Evolutionary conservation across 2,797 vertebrate species (phyloP), one percentile per base, ranked within the genome.

Genomic region (Eidolon dupreanum): DNA sequence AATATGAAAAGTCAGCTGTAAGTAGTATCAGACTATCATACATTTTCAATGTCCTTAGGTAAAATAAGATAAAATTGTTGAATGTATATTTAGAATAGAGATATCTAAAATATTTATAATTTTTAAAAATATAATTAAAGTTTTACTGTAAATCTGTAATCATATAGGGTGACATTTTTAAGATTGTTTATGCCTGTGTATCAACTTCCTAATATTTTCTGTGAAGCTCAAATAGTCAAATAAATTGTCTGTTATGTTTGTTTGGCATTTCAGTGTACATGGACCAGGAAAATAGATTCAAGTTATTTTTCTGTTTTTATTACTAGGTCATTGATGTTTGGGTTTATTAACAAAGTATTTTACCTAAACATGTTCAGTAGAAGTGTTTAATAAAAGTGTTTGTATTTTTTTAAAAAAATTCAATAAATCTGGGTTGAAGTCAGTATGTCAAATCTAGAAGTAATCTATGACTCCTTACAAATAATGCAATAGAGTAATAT

Each of bases 261-360:
- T 78, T 87, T 95, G 90, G 3, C 38, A 59, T 93, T 94, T 90
- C 31, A 88, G 6, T 65, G 13, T 94, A 7, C 93, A 19, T 90
- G 20, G 24, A 59, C 28, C 43, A 78, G 89, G 90, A 95, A 96
- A 93, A 82, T 93, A 95, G 51, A 93, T 81, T 86, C 16, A 77
- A 57, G 78, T 93, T 88, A 79, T 70, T 93, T 82, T 79, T 63
- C n/a, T 22, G 8, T 86, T 93, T 96, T 95, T 88, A 82, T 81
- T 86, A 55, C 5, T 68, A 43, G 26, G 19, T 95, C 41, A 88
- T 33, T 93, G 61, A 65, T 83, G 78, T 68, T 96, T 97, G 59
- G 63, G 36, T 81, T 89, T 96, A 74, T 85, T 92, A 96, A 79
- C 8, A 81, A 93, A 65, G 51, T 90, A 90, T 73, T 95, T 96